Conservation (phyloP, 2,888 invertebrate genomes). For the Diaphora mendica region DNA sequence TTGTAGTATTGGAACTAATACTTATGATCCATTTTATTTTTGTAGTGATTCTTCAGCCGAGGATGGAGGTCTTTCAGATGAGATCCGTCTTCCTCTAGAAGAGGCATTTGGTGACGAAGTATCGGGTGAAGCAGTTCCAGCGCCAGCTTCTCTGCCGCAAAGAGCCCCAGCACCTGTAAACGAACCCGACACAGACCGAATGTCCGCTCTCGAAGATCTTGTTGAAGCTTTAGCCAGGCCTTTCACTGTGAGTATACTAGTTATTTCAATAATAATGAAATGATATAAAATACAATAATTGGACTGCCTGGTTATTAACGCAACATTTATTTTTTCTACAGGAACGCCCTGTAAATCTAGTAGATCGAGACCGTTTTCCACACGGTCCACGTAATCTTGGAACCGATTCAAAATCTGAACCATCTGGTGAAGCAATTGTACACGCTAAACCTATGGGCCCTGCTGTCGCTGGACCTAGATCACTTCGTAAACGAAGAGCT, state of each 20-base stretch:
- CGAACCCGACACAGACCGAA: constrained; percentile 71
- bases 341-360: constrained; percentile 84
- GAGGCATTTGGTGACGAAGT: constrained; percentile 81
- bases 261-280: not conserved
- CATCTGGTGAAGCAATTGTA: constrained; percentile 77
- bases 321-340: constrained; percentile 51
- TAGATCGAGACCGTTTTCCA: constrained; percentile 90
- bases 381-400: constrained; percentile 91
- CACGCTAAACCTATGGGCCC: constrained; percentile 82
- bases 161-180: constrained; percentile 73
- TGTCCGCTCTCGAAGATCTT: constrained; percentile 77
- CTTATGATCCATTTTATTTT: not conserved
- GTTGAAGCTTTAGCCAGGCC: constrained; percentile 81
- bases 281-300: not conserved
- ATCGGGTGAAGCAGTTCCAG: constrained; percentile 75
- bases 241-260: constrained; percentile 71
- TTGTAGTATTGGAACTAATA: not conserved
- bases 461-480: constrained; percentile 84
- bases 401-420: constrained; percentile 73
- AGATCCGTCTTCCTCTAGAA: constrained; percentile 74
- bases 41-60: constrained; percentile 77
- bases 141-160: constrained; percentile 77
- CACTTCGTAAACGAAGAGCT: constrained; percentile 87
- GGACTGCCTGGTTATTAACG: not conserved
- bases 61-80: constrained; percentile 69